phyloP scores from a whole-genome alignment of 2,888 invertebrate genomes.

The Apotomis capreana region DNA sequence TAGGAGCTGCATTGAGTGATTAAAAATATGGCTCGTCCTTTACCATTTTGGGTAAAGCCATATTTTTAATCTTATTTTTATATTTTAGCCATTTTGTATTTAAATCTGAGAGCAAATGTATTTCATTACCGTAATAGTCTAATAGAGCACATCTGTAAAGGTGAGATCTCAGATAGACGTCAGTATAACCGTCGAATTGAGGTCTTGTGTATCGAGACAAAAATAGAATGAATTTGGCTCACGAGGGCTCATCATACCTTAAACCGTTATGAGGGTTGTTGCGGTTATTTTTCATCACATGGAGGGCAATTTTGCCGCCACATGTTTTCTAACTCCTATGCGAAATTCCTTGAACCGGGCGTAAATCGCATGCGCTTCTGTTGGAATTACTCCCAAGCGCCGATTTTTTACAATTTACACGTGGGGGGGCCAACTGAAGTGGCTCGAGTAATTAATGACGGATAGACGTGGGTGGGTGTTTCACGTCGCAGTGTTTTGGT shows the following conservation, averaged over 20 bases:
- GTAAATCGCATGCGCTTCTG: slow-evolving; percentile 13
- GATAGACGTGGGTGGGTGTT: slow-evolving; percentile 72
- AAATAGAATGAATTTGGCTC: neutral
- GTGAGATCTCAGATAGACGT: no score
- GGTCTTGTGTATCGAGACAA: neutral
- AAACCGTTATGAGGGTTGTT: neutral
- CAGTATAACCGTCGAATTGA: no score
- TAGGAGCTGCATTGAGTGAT: no score
- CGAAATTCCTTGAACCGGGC: slow-evolving; percentile 28
- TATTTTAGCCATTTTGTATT: no score
- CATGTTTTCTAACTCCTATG: slow-evolving; percentile 8
- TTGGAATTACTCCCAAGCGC: slow-evolving; percentile 50
- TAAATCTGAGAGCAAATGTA: no score
- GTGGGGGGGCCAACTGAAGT: slow-evolving; percentile 77
- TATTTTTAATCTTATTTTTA: no score
- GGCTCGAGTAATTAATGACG: slow-evolving; percentile 76
- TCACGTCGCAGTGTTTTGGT: slow-evolving; percentile 77
- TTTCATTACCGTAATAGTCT: no score
- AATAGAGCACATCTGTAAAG: no score
- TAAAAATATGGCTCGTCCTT: no score
- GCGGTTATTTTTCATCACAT: slow-evolving; percentile 10
- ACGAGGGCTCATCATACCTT: neutral
- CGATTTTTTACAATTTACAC: slow-evolving; percentile 59
- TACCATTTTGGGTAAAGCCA: no score
- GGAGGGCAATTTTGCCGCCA: slow-evolving; percentile 13